Evolutionary conservation across 2,113 vertebrate genomes (phyloP), one percentile per base, ranked within the genome.

Genomic region (Sorex araneus): DNA sequence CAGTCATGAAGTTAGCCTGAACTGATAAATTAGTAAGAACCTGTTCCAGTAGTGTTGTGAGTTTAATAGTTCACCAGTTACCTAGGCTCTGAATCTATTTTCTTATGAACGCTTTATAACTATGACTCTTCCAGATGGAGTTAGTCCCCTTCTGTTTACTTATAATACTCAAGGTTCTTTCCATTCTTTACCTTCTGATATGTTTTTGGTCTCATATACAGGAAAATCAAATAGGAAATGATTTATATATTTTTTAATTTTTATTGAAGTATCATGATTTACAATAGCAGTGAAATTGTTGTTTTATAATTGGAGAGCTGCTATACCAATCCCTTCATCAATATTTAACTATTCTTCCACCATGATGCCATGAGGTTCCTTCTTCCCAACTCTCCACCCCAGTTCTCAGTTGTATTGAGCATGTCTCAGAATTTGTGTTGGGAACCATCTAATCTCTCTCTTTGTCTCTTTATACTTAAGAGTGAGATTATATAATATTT

Each of bases 11-110:
- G 90, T 89, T 94, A 82, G 47, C 64, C 67, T 93, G 73, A 84
- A 95, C 95, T 93, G 89, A 93, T 96, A 95, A 95, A 94, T 96
- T 94, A 93, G 92, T 95, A 94, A 94, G 94, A 94, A 93, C 50
- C 64, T 84, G 16, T 63, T 77, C 91, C 32, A 8, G 23, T 60
- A 36, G 11, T 27, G 34, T 25, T 69, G 74, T 81, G 36, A 94
- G 75, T 54, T 36, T 21, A 54, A 30, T 28, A 3, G 50, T 25
- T 92, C 85, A 23, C 43, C 36, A 36, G 9, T 66, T 63, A 50
- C 69, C 34, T 84, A 3, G 0, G 21, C 36, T 92, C 21, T 79
- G 47, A 83, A 73, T 93, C 84, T 0, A 0, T 86, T 89, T 92
- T 90, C 84, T 90, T 90, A 34, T 90, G 36, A 91, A 60, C 54